These are phyloP conservation scores for Hemibagrus wyckioides DNA, from an alignment of 2,113 vertebrate genomes.

Conservation along the genomic window DNA sequence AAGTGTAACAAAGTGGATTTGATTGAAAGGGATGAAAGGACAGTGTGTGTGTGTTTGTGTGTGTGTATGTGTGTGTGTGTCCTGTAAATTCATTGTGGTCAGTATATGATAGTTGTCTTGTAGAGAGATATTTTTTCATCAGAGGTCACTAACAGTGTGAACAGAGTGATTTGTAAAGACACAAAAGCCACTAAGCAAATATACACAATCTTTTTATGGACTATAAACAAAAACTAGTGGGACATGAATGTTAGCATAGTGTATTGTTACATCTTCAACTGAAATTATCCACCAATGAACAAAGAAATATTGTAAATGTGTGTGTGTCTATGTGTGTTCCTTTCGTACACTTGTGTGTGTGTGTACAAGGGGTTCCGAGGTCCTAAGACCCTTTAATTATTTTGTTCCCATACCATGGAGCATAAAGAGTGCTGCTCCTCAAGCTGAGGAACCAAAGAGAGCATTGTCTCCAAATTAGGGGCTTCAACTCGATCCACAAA, in stretches of 20 bases:
- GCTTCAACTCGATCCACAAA: constrained; percentile 30
- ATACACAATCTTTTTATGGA: background rate
- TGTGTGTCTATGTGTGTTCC: constrained; percentile 9
- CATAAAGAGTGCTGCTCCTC: constrained; percentile 23
- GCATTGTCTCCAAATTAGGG: constrained; percentile 48
- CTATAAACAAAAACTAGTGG: background rate
- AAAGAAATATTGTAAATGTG: background rate
- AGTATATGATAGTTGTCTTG: background rate
- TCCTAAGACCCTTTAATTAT: constrained; percentile 13
- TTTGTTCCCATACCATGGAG: constrained; percentile 10
- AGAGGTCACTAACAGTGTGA: background rate
- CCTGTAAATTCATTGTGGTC: background rate
- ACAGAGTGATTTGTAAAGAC: background rate
- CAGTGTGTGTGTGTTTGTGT: background rate
- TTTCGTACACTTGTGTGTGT: constrained; percentile 7
- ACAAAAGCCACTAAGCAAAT: background rate
- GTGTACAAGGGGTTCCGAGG: background rate
- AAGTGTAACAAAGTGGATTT: constrained; percentile 24
- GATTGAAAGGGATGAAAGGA: constrained; percentile 26
- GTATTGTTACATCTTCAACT: background rate
- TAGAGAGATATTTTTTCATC: background rate
- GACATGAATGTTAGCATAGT: background rate
- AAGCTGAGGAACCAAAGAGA: constrained; percentile 33
- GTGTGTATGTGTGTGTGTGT: background rate
- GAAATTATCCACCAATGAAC: background rate